A percentile compares a stretch with the other conserved stretches of the same genome.
These are phyloP conservation scores for Dendrophyllia cribrosa DNA, from an alignment of 64 coral and sea anemone genomes.

Conservation along the genomic window DNA sequence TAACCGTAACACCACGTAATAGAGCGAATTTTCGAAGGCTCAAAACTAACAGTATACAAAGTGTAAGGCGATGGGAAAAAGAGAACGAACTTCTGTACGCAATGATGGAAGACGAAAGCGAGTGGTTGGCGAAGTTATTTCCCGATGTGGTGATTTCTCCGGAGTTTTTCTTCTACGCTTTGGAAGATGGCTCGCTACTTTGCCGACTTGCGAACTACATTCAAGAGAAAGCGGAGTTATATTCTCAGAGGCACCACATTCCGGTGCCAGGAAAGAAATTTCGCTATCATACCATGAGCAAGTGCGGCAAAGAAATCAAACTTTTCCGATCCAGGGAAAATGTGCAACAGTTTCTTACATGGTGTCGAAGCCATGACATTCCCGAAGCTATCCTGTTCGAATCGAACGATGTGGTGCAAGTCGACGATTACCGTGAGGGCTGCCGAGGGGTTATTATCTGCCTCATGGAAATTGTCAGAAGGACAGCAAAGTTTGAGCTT, in stretches of 20 bases:
- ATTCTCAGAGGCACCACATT: constrained; percentile 53
- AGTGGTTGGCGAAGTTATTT: constrained; percentile 91
- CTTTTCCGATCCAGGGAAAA: constrained; percentile 95
- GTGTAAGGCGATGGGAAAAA: constrained; percentile 89
- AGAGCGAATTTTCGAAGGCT: constrained; percentile 92
- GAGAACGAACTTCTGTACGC: constrained; percentile 94
- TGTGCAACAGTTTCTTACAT: constrained; percentile 93
- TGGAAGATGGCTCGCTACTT: constrained; percentile 91
- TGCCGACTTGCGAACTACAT: constrained; percentile 94
- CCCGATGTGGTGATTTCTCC: constrained; percentile 86
- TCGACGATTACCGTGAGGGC: constrained; percentile 90
- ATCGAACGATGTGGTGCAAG: constrained; percentile 94
- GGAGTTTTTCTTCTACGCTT: constrained; percentile 93
- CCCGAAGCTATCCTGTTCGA: constrained; percentile 96
- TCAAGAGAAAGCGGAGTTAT: constrained; percentile 79
- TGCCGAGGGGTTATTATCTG: constrained; percentile 94
- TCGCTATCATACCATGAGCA: constrained; percentile 69
- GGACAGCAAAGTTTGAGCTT: constrained; percentile 78
- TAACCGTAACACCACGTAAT: constrained; percentile 77
- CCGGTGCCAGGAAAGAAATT: constrained; percentile 92
- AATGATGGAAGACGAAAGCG: constrained; percentile 95
- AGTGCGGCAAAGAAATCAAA: constrained; percentile 72
- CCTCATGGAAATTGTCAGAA: constrained; percentile 95
- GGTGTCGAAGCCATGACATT: constrained; percentile 88
- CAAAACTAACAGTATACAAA: constrained; percentile 94